phyloP scores from a whole-genome alignment of 2,113 vertebrate species.

The Lampris megalopsis region DNA sequence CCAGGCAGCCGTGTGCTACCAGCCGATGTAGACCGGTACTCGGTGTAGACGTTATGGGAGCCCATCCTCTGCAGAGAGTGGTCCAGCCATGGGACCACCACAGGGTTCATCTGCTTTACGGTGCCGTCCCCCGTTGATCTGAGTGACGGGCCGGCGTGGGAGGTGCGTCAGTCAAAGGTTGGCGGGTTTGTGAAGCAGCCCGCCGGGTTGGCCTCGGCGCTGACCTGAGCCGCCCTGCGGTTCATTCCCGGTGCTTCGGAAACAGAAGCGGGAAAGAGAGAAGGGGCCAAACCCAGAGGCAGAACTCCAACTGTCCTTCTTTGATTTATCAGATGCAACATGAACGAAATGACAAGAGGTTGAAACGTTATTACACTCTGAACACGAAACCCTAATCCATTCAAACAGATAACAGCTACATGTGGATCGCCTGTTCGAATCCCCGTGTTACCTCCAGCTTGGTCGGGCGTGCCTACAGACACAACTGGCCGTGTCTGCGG shows the following conservation, averaged over 20 bases:
- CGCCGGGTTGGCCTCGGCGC: not conserved
- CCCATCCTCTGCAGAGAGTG: slow-evolving; percentile 16
- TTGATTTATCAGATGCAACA: not conserved
- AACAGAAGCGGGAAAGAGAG: not conserved
- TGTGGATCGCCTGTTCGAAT: no score
- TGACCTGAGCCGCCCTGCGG: slow-evolving; percentile 16
- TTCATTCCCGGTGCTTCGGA: not conserved
- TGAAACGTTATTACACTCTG: not conserved
- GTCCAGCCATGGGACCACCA: not conserved
- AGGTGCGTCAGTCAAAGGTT: no score
- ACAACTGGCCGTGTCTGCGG: no score
- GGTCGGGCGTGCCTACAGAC: no score
- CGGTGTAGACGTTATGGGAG: not conserved
- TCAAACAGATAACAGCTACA: no score
- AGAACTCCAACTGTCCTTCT: no score
- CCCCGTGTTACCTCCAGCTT: no score
- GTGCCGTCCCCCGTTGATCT: slow-evolving; percentile 13
- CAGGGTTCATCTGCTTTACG: not conserved
- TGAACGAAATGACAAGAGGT: accelerated
- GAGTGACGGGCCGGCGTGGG: slow-evolving; percentile 19
- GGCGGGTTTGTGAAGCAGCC: no score
- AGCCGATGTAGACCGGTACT: slow-evolving; percentile 16
- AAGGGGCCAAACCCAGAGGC: no score
- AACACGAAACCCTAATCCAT: no score
- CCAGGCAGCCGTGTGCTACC: slow-evolving; percentile 13